Evolutionary conservation across 2,888 invertebrate genomes (phyloP), one percentile per base, ranked within the genome.

Genomic region (Hipparchia sbordonii): DNA sequence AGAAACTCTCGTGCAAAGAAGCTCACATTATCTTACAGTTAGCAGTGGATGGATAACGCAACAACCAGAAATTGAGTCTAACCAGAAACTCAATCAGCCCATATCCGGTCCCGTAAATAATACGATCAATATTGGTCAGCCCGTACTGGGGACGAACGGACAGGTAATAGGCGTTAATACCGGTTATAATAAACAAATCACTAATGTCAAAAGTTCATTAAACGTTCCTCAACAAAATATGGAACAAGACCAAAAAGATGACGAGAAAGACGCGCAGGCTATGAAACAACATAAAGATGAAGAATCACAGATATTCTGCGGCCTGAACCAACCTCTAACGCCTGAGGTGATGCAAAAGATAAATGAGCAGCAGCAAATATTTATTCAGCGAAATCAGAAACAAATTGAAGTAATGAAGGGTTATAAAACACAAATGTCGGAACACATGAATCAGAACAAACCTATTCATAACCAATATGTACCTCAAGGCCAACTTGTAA

Each of bases 161-260:
- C 95, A 95, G 85, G 90, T 95, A 67, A 95, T 95, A 72, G 95
- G 95, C 56, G 91, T 95, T 8, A 95, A 95, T 80, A 94, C 94
- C 51, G 87, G 88, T 12, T 88, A 83, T 75, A 85, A 83, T 76
- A 90, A 89, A 79, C 86, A 90, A 72, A 70, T 79, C n/a, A 68
- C 78, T 2, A 87, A 84, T 77, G 83, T 83, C 68, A 91, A 90
- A 81, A 87, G 85, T 75, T 70, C 81, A 8, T 77, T 85, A 48
- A 81, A 80, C 45, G 74, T 81, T 6, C 75, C 84, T 13, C 76
- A 85, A 5, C 87, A 85, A 56, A 82, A 76, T 74, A 56, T 80
- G 2, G 88, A 90, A 67, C 82, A 82, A 12, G 89, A 90, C 46
- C 79, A 80, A 57, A 90, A 87, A 76, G 88, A 89, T 1, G 89